A percentile compares a stretch with the other conserved stretches of the same genome.
These are phyloP conservation scores for Halcyon malimbica DNA, from an alignment of 2,113 vertebrate genomes.

Conservation along the genomic window DNA sequence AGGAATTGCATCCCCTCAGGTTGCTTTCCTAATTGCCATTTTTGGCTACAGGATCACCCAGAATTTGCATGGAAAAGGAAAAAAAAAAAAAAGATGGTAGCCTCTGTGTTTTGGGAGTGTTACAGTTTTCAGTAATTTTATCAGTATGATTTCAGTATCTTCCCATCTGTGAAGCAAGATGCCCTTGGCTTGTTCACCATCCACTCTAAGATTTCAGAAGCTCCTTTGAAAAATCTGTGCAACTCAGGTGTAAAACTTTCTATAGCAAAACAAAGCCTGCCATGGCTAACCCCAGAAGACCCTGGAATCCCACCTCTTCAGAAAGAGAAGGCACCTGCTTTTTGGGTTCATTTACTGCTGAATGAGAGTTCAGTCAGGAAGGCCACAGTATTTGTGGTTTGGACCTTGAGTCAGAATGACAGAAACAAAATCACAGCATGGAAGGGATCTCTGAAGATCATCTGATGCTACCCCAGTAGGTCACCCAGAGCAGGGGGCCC, in stretches of 20 bases:
- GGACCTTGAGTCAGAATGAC: background rate
- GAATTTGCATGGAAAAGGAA: background rate
- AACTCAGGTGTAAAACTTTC: background rate
- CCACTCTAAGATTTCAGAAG: background rate
- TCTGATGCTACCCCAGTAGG: too few relatives aligned
- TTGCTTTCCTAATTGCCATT: background rate
- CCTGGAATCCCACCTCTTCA: background rate
- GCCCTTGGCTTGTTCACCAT: background rate
- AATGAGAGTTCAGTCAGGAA: background rate
- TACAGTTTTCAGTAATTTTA: background rate
- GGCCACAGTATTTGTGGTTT: accelerated
- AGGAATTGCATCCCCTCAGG: background rate
- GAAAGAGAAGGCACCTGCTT: too few relatives aligned
- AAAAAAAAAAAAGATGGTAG: background rate
- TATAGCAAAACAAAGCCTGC: background rate
- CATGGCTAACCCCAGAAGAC: background rate
- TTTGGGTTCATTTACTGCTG: background rate
- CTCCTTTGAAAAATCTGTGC: background rate
- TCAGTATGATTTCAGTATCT: background rate
- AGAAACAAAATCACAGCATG: too few relatives aligned
- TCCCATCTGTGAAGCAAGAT: background rate
- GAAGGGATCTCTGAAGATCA: background rate
- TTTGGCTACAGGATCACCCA: background rate
- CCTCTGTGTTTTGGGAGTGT: background rate
- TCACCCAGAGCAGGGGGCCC: too few relatives aligned